phyloP scores from a whole-genome alignment of 2,888 invertebrate genomes.

The Carcina quercana region DNA sequence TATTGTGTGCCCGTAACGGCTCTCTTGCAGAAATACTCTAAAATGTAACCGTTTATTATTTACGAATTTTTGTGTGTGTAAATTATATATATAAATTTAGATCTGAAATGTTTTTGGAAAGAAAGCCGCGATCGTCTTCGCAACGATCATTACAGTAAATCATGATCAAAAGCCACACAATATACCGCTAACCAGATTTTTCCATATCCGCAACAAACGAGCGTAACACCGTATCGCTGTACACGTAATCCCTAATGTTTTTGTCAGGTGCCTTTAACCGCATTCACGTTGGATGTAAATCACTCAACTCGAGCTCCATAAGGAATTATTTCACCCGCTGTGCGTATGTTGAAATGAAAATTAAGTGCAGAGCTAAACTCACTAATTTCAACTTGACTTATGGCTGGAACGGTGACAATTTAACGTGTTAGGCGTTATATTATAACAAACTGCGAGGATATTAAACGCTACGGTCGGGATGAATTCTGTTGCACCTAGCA shows the following conservation, averaged over 20 bases:
- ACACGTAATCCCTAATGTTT: no score
- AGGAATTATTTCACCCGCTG: constrained; percentile 19
- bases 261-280: constrained; percentile 2
- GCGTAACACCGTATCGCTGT: not conserved
- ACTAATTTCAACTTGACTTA: constrained; percentile 49
- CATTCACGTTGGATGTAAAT: constrained; percentile 15
- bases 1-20: no score
- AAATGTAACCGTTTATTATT: no score
- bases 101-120: no score
- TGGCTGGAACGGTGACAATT: constrained; percentile 38
- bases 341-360: constrained; percentile 40
- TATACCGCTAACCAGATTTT: no score
- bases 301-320: constrained; percentile 12
- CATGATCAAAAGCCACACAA: no score
- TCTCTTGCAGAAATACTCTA: no score
- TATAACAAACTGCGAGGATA: constrained; percentile 46
- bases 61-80: no score
- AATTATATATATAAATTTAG: no score
- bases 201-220: no score
- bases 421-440: constrained; percentile 42
- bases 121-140: no score
- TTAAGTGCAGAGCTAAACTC: constrained; percentile 40
- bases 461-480: constrained; percentile 41
- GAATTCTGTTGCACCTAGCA: constrained; percentile 22
- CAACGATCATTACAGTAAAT: no score